Evolutionary conservation across 1,140 invertebrate genomes (phyloP).

Genomic region (Pachypsylla venusta): DNA sequence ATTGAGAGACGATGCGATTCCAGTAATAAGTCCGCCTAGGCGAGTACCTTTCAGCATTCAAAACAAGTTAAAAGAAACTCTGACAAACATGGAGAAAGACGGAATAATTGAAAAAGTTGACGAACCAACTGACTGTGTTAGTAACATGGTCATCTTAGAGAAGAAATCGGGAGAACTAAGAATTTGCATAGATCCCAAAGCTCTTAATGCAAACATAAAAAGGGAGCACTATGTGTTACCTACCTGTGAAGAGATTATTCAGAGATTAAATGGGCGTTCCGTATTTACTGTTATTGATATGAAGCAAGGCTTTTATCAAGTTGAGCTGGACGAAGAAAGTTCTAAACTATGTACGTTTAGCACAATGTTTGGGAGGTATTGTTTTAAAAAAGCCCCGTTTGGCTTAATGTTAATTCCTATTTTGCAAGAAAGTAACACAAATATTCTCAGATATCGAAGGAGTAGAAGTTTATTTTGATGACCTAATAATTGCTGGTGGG

Average conservation of each 20-base stretch:
- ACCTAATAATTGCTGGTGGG: conserved; percentile 24
- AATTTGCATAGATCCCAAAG: conserved; percentile 35
- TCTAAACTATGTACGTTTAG: conserved; percentile 29
- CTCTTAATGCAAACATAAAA: conserved; percentile 34
- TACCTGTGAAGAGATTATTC: conserved; percentile 31
- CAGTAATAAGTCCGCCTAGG: conserved; percentile 24
- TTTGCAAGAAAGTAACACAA: conserved; percentile 22
- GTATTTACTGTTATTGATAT: conserved; percentile 34
- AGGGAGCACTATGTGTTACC: conserved; percentile 30
- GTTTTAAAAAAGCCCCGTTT: conserved; percentile 25
- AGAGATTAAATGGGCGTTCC: conserved; percentile 28
- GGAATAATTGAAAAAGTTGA: conserved; percentile 27
- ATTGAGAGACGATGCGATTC: conserved; percentile 21
- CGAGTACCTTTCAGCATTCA: conserved; percentile 28
- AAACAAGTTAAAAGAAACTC: conserved; percentile 21
- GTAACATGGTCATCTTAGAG: conserved; percentile 31
- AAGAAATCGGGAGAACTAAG: conserved; percentile 32
- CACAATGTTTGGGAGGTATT: conserved; percentile 29
- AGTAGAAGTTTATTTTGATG: conserved; percentile 27
- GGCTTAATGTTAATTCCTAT: conserved; percentile 23
- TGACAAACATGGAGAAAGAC: conserved; percentile 19
- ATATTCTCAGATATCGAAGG: conserved; percentile 25
- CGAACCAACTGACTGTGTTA: conserved; percentile 34
- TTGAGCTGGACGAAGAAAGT: conserved; percentile 29
- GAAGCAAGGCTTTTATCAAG: conserved; percentile 32